Evolutionary conservation across 2,888 invertebrate genomes (phyloP).

Genomic region (Hypercompe scribonia): DNA sequence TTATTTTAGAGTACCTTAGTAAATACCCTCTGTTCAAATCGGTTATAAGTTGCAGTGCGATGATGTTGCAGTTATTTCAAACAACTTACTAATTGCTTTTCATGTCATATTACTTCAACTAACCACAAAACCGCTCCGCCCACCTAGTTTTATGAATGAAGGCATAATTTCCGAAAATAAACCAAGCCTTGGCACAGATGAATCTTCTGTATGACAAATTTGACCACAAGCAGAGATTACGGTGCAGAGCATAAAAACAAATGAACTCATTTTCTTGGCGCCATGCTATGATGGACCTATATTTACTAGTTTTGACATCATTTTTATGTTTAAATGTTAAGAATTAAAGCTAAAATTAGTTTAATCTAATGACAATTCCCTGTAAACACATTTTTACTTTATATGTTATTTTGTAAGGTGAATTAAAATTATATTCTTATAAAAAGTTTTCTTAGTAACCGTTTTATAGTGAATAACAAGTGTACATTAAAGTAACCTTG

Average conservation of each 20-base stretch:
- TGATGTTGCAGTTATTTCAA: not conserved
- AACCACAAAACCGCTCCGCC: conserved; percentile 44
- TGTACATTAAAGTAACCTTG: not conserved
- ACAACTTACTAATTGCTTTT: conserved; percentile 1
- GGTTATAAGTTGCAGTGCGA: not conserved
- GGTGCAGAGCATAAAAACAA: conserved; percentile 29
- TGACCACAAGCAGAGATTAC: conserved; percentile 21
- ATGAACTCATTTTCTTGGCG: conserved; percentile 33
- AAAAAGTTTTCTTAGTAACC: not conserved
- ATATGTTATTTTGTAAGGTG: not conserved
- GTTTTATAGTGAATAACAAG: not conserved
- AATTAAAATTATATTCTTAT: not conserved
- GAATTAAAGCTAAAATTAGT: not conserved
- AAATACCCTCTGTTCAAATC: too few relatives aligned
- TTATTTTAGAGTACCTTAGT: too few relatives aligned
- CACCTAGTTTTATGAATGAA: conserved; percentile 35
- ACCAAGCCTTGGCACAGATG: conserved; percentile 15
- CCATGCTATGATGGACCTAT: conserved; percentile 10
- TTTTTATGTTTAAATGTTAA: not conserved
- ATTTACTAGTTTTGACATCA: not conserved
- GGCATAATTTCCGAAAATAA: conserved; percentile 32
- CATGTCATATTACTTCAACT: not conserved
- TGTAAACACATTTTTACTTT: not conserved
- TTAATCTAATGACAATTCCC: not conserved
- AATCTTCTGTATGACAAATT: conserved; percentile 27